Percentiles rank a stretch among this genome's conserved stretches.
Evolutionary conservation across 1,140 invertebrate genomes (phyloP).

Genomic region (Penaeus chinensis): DNA sequence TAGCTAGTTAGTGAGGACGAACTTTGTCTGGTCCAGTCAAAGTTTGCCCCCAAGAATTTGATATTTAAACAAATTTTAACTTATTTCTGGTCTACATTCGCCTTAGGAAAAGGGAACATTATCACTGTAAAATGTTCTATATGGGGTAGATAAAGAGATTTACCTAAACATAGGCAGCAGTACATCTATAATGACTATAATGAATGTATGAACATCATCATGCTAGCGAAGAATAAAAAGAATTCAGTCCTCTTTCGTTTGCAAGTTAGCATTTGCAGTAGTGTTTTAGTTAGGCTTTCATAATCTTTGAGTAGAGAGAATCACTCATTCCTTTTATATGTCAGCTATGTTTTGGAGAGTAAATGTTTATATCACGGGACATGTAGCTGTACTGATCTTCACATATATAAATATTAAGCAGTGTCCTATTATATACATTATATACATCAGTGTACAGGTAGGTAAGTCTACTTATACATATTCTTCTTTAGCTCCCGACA

Average conservation of each 20-base stretch:
- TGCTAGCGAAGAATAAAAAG: slow-evolving; percentile 16
- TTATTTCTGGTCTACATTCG: slow-evolving; percentile 22
- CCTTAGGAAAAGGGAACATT: slow-evolving; percentile 27
- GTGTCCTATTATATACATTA: slow-evolving; percentile 5
- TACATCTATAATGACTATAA: neutral
- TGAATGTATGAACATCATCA: slow-evolving; percentile 5
- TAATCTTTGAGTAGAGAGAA: slow-evolving; percentile 7
- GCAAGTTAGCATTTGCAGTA: slow-evolving; percentile 29
- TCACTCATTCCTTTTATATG: slow-evolving; percentile 34
- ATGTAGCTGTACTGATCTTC: slow-evolving; percentile 19
- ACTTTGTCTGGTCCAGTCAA: slow-evolving; percentile 33
- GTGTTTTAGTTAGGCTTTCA: slow-evolving; percentile 28
- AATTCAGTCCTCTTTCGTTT: slow-evolving; percentile 9
- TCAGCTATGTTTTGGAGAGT: slow-evolving; percentile 37
- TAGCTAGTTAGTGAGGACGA: neutral
- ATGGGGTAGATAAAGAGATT: neutral
- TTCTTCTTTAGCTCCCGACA: slow-evolving; percentile 7
- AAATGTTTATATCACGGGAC: slow-evolving; percentile 35
- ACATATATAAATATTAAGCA: slow-evolving; percentile 26
- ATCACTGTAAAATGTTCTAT: neutral
- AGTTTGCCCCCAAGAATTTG: neutral
- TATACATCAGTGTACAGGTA: slow-evolving; percentile 23
- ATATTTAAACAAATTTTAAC: neutral
- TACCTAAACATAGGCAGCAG: neutral
- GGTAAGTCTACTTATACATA: slow-evolving; percentile 15